These are phyloP conservation scores for Oscheius sp. DNA, from an alignment of 1,140 invertebrate genomes.

Conservation along the genomic window DNA sequence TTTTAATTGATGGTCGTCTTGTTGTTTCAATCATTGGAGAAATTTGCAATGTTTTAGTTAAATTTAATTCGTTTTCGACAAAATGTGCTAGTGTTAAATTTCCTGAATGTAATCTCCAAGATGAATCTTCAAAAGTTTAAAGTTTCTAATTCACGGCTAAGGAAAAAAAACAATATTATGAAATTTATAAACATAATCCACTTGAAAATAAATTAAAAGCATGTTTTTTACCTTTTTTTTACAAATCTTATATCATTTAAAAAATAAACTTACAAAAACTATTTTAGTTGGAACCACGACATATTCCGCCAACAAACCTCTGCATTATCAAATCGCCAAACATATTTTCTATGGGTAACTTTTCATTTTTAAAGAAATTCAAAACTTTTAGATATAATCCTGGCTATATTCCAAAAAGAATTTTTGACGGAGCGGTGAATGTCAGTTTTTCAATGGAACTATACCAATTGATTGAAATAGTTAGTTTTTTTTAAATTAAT, in stretches of 20 bases:
- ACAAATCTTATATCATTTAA: not conserved
- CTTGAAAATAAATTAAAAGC: too few relatives aligned
- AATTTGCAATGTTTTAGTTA: too few relatives aligned
- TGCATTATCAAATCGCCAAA: not conserved
- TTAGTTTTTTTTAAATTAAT: not conserved
- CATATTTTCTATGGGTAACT: not conserved
- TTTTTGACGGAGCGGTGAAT: slow-evolving; percentile 31
- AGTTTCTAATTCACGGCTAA: too few relatives aligned
- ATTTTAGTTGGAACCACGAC: not conserved
- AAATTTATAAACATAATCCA: too few relatives aligned
- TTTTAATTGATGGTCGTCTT: too few relatives aligned
- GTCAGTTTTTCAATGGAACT: slow-evolving; percentile 50
- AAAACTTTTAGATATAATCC: not conserved
- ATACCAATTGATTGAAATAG: slow-evolving; percentile 57
- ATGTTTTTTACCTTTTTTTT: not conserved
- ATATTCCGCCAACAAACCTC: not conserved
- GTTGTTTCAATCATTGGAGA: too few relatives aligned
- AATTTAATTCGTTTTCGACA: too few relatives aligned
- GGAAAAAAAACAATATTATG: too few relatives aligned
- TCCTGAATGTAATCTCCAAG: too few relatives aligned
- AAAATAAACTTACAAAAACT: not conserved
- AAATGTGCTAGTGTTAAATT: too few relatives aligned
- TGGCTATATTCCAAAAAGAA: slow-evolving; percentile 31
- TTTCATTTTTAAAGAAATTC: not conserved
- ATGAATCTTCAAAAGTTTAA: too few relatives aligned